phyloP scores from a whole-genome alignment of 2,113 vertebrate genomes.

The Sialia sialis region DNA sequence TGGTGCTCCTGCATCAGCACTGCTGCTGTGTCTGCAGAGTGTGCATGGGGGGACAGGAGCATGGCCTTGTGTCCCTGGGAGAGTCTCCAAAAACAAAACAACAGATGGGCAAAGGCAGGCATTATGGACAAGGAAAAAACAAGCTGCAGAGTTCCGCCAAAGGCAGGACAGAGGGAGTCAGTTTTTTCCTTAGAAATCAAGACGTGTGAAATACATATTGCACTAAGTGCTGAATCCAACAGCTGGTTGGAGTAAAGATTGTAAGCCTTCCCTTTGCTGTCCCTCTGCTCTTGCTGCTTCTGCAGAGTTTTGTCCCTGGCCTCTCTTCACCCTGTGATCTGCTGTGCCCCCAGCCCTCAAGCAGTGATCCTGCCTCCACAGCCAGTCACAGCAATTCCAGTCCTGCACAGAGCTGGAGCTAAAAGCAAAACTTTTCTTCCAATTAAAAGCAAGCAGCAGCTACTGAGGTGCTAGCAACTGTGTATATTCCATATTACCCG shows the following conservation, averaged over 20 bases:
- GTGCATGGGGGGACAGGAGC: rapidly evolving
- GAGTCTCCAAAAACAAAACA: not conserved
- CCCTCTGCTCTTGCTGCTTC: not conserved
- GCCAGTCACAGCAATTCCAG: not conserved
- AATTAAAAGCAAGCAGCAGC: not conserved
- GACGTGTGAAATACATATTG: rapidly evolving
- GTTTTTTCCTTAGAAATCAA: not conserved
- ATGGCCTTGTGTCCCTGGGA: rapidly evolving
- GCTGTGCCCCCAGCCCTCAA: not conserved
- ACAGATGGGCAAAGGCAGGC: not conserved
- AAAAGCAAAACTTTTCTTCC: not conserved
- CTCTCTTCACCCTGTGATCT: not conserved
- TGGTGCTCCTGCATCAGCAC: not conserved
- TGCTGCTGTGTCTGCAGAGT: not conserved
- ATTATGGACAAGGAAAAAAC: not conserved
- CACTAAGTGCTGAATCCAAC: not conserved
- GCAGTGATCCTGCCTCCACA: not conserved
- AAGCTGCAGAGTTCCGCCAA: not conserved
- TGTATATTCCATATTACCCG: rapidly evolving
- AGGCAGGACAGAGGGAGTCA: not conserved
- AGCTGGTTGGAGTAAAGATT: not conserved
- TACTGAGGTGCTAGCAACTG: not conserved
- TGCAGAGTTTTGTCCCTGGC: not conserved
- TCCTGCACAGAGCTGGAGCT: not conserved
- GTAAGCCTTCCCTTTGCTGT: not conserved